Conservation (phyloP, 2,113 vertebrate genomes). For the Elanoides forficatus region DNA sequence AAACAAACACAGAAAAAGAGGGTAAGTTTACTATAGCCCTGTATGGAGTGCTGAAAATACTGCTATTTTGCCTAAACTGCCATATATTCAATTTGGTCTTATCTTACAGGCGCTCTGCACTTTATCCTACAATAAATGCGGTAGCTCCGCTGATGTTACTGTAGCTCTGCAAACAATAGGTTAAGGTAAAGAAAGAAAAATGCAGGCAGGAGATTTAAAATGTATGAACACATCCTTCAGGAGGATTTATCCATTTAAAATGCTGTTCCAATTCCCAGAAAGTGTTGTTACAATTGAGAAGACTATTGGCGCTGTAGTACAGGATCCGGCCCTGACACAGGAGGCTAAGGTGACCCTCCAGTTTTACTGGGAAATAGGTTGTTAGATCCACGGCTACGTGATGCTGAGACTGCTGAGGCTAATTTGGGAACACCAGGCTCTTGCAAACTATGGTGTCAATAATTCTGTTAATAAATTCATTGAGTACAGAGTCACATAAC, state of each 20-base stretch:
- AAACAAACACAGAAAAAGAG: neutral
- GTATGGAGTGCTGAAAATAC: neutral
- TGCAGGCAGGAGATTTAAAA: neutral
- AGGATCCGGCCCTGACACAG: neutral
- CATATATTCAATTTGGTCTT: neutral
- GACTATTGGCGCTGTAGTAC: neutral
- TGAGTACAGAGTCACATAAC: neutral
- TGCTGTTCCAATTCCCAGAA: neutral
- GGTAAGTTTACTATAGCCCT: neutral
- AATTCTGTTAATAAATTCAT: neutral
- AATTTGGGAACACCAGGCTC: neutral
- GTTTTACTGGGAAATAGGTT: neutral
- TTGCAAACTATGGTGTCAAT: neutral
- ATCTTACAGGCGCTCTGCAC: neutral
- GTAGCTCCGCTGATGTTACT: neutral
- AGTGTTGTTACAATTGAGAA: neutral
- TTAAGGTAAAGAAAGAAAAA: neutral
- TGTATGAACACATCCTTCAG: neutral
- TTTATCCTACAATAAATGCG: neutral
- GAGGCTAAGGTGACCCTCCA: neutral
- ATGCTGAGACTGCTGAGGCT: neutral
- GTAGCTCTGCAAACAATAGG: neutral
- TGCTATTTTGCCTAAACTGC: neutral
- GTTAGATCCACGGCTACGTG: neutral
- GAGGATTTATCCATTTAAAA: neutral